Evolutionary conservation across 2,888 invertebrate genomes (phyloP).

Genomic region (Smittia sp.): DNA sequence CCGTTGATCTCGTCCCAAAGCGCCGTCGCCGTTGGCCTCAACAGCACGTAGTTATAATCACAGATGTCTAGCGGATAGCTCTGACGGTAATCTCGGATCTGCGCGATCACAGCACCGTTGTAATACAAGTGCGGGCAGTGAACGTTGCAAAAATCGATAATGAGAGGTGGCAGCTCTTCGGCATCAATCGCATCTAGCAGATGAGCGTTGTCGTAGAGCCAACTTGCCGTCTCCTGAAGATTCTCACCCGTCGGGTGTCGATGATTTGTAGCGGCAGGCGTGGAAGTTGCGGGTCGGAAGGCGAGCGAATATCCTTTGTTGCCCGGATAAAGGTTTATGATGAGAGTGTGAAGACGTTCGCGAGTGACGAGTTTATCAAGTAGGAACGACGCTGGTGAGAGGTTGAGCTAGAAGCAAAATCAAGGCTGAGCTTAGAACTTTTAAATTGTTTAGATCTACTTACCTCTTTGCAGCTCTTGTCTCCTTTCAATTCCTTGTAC

Average conservation of each 20-base stretch:
- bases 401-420: conserved; percentile 48
- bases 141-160: conserved; percentile 78
- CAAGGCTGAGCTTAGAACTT: conserved; percentile 16
- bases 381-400: conserved; percentile 63
- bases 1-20: conserved; percentile 30
- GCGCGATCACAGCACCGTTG: conserved; percentile 87
- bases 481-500: conserved; percentile 33
- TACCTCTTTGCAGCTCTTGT: conserved; percentile 27
- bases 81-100: conserved; percentile 85
- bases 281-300: conserved; percentile 45
- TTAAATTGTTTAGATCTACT: conserved; percentile 11
- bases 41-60: conserved; percentile 81
- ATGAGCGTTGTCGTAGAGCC: conserved; percentile 89
- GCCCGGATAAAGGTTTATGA: conserved; percentile 86
- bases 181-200: conserved; percentile 84
- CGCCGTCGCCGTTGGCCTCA: conserved; percentile 60
- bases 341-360: conserved; percentile 83
- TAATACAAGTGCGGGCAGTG: conserved; percentile 84
- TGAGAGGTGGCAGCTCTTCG: conserved; percentile 83
- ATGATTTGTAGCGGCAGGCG: conserved; percentile 45
- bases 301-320: conserved; percentile 82
- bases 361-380: conserved; percentile 80
- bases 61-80: conserved; percentile 72
- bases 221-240: conserved; percentile 71
- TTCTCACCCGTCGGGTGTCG: conserved; percentile 57